These are phyloP conservation scores for Melospiza melodia DNA, from an alignment of 2,113 vertebrate species.

Conservation along the genomic window DNA sequence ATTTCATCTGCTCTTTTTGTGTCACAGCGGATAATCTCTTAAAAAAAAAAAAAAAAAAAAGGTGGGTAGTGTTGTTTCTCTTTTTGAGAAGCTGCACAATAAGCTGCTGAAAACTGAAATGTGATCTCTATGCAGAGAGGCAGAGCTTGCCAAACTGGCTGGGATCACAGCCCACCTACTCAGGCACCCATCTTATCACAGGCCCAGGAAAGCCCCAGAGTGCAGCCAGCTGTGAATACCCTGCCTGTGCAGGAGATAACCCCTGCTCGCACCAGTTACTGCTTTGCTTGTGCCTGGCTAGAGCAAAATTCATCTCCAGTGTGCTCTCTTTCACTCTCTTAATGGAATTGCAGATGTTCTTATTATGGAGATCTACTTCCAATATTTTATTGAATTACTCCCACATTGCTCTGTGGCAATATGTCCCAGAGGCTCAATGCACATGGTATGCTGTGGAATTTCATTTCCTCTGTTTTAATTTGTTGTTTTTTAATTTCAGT, in stretches of 20 bases:
- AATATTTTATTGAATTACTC: constrained; percentile 35
- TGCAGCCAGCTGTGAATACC: not conserved
- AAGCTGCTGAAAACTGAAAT: not conserved
- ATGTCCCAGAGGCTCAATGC: constrained; percentile 3
- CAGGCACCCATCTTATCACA: not conserved
- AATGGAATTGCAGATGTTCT: constrained; percentile 2
- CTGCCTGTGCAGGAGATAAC: not conserved
- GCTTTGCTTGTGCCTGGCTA: not conserved
- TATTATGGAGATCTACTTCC: constrained; percentile 20
- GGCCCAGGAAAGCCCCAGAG: not conserved
- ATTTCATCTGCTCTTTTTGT: constrained; percentile 31
- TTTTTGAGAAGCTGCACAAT: constrained; percentile 7
- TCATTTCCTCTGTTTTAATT: constrained; percentile 40
- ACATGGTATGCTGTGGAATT: constrained; percentile 6
- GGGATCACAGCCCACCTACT: constrained; percentile 44
- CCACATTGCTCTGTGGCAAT: constrained; percentile 19
- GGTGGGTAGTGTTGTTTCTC: not conserved
- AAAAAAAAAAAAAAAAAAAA: not conserved
- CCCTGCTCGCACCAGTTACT: not conserved
- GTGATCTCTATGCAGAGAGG: not conserved
- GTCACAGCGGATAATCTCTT: not conserved
- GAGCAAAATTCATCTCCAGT: not conserved
- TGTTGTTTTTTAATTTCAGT: constrained; percentile 59
- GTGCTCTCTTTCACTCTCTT: not conserved
- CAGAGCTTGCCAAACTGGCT: constrained; percentile 1